These are phyloP conservation scores for Hydractinia echinata DNA, from an alignment of 30 jellyfish, hydroid and myxozoan species.

Conservation along the genomic window DNA sequence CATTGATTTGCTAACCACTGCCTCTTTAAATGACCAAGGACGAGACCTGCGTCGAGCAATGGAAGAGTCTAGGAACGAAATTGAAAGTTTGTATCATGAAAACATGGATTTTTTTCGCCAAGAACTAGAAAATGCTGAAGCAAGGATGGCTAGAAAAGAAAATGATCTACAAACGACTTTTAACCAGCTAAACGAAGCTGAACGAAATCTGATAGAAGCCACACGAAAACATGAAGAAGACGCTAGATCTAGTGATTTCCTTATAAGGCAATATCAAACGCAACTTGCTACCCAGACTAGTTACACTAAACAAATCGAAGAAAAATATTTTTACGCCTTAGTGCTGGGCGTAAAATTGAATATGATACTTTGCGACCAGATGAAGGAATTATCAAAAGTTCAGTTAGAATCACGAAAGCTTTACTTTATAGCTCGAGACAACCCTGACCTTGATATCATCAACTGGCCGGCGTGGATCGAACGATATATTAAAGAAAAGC, in stretches of 20 bases:
- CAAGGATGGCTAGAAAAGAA: constrained; percentile 39
- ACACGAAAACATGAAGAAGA: constrained; percentile 50
- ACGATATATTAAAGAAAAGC: too few species aligned
- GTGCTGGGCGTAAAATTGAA: constrained; percentile 76
- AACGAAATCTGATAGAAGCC: constrained; percentile 40
- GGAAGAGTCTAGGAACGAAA: constrained; percentile 30
- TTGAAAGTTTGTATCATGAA: constrained; percentile 58
- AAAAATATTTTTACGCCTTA: constrained; percentile 67
- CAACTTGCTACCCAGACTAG: constrained; percentile 38
- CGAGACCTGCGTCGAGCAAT: constrained; percentile 53
- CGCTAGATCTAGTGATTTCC: constrained; percentile 34
- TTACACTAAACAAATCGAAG: constrained; percentile 44
- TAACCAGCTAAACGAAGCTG: constrained; percentile 39
- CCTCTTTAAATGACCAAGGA: constrained; percentile 62
- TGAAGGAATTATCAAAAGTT: constrained; percentile 5
- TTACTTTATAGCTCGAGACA: constrained; percentile 44
- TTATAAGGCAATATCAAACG: constrained; percentile 40
- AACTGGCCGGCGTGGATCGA: constrained; percentile 5
- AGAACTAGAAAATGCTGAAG: constrained; percentile 53
- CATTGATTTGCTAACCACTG: constrained; percentile 53
- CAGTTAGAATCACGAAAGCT: constrained; percentile 24
- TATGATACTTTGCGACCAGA: constrained; percentile 75
- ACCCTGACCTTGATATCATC: constrained; percentile 1
- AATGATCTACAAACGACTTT: constrained; percentile 46
- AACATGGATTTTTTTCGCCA: constrained; percentile 40